Conservation (phyloP, 2,113 vertebrate species). For the Meleagris gallopavo region DNA sequence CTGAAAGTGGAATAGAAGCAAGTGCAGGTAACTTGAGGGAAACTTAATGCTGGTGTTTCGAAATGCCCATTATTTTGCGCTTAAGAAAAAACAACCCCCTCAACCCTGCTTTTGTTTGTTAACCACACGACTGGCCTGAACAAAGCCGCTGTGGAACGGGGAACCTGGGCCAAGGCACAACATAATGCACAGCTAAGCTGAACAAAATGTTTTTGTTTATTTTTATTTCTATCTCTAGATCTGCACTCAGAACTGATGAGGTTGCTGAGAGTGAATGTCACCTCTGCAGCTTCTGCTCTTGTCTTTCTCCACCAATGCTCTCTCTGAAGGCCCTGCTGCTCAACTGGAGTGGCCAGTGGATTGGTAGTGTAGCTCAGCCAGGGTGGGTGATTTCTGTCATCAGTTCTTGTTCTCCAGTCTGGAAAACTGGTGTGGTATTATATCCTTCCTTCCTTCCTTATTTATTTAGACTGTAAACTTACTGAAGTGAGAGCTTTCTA, state of each 20-base stretch:
- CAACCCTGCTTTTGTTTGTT: conserved; percentile 48
- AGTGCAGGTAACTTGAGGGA: conserved; percentile 43
- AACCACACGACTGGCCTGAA: not conserved
- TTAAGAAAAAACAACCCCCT: conserved; percentile 42
- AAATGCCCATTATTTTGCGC: conserved; percentile 31
- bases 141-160: conserved; percentile 8
- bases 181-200: not conserved
- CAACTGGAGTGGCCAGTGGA: not conserved
- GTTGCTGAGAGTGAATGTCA: not conserved
- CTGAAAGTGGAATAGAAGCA: conserved; percentile 32
- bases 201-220: not conserved
- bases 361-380: not conserved
- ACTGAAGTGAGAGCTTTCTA: not conserved
- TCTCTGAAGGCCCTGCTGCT: fast-evolving
- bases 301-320: not conserved
- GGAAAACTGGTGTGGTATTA: conserved; percentile 15
- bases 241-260: conserved; percentile 9
- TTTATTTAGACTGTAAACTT: conserved; percentile 53
- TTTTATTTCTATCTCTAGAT: not conserved
- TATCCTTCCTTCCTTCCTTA: conserved; percentile 58
- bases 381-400: not conserved
- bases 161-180: not conserved
- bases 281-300: not conserved
- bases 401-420: not conserved
- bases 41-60: conserved; percentile 38